Percentiles rank a stretch among this genome's conserved stretches.
Conservation (phyloP, 92 coral and sea anemone species). For the Phenganax subtilis region DNA sequence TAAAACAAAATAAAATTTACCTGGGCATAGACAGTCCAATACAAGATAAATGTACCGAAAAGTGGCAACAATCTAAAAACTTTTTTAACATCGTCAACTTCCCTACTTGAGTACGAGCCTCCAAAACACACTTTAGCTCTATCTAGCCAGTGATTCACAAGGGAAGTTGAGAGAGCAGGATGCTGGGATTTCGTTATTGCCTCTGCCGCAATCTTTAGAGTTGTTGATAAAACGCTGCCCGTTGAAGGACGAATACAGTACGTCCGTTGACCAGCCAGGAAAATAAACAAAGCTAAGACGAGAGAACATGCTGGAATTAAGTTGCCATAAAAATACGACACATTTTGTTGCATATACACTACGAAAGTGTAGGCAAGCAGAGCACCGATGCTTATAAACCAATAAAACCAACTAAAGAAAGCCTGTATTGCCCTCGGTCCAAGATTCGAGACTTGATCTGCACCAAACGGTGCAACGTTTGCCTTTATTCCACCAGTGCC, state of each 20-base stretch:
- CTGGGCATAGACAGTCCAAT: constrained; percentile 83
- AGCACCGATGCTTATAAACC: constrained; percentile 88
- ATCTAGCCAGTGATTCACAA: constrained; percentile 62
- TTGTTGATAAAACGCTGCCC: constrained; percentile 69
- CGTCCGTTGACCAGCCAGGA: constrained; percentile 58
- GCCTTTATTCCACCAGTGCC: constrained; percentile 96
- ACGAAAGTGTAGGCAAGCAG: constrained; percentile 68
- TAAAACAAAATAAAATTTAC: constrained; percentile 46
- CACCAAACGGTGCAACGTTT: constrained; percentile 94
- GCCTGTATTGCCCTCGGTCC: constrained; percentile 71
- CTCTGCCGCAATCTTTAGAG: constrained; percentile 50
- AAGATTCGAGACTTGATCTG: constrained; percentile 69
- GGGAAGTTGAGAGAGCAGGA: constrained; percentile 13
- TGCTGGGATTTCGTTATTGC: constrained; percentile 46
- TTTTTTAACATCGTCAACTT: constrained; percentile 85
- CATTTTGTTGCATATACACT: constrained; percentile 67
- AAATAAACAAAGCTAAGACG: constrained; percentile 56
- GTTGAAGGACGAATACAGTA: constrained; percentile 66
- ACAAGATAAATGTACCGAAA: constrained; percentile 64
- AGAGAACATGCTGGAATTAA: constrained; percentile 66
- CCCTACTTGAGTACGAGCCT: constrained; percentile 55
- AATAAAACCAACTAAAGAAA: constrained; percentile 96
- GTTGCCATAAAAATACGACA: constrained; percentile 63
- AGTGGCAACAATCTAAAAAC: constrained; percentile 65
- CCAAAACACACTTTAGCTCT: constrained; percentile 67